Evolutionary conservation across 2,797 vertebrate genomes (phyloP).

Genomic region (Aplochiton taeniatus): DNA sequence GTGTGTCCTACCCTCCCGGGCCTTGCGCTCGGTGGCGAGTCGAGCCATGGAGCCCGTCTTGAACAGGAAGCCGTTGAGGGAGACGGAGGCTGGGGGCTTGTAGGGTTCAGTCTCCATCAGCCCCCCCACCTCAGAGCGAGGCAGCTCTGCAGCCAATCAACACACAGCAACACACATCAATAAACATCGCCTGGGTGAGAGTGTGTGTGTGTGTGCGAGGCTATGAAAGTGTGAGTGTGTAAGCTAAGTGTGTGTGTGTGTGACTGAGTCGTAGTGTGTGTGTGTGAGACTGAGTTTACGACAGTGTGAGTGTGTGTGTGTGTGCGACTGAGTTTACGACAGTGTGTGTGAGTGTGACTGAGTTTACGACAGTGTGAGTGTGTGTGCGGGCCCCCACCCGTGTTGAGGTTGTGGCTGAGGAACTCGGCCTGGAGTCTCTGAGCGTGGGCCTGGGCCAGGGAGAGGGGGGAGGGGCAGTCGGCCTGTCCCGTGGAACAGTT

Average conservation of each 20-base stretch:
- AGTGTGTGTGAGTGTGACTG: neutral
- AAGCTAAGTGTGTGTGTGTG: neutral
- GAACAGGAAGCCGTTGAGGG: conserved; percentile 88
- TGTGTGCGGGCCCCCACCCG: conserved; percentile 68
- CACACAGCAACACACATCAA: neutral
- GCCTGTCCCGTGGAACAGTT: conserved; percentile 81
- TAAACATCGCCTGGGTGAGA: neutral
- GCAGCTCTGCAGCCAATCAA: conserved; percentile 72
- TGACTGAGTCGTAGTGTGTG: neutral
- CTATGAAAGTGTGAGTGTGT: neutral
- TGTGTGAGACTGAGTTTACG: neutral
- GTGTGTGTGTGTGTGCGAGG: neutral
- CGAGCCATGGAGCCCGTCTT: conserved; percentile 89
- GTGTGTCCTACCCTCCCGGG: conserved; percentile 80
- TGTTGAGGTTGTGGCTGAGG: conserved; percentile 86
- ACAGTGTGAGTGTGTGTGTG: too few species aligned
- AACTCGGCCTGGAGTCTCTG: conserved; percentile 90
- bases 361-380: too few species aligned
- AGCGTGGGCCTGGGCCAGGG: conserved; percentile 79
- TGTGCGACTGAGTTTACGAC: neutral
- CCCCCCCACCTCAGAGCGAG: conserved; percentile 71
- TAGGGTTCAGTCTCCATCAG: conserved; percentile 77
- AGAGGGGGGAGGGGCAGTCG: conserved; percentile 72
- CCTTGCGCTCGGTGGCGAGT: conserved; percentile 81
- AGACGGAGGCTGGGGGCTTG: conserved; percentile 75